phyloP scores from a whole-genome alignment of 2,113 vertebrate species.

The Mesoclemmys tuberculata region DNA sequence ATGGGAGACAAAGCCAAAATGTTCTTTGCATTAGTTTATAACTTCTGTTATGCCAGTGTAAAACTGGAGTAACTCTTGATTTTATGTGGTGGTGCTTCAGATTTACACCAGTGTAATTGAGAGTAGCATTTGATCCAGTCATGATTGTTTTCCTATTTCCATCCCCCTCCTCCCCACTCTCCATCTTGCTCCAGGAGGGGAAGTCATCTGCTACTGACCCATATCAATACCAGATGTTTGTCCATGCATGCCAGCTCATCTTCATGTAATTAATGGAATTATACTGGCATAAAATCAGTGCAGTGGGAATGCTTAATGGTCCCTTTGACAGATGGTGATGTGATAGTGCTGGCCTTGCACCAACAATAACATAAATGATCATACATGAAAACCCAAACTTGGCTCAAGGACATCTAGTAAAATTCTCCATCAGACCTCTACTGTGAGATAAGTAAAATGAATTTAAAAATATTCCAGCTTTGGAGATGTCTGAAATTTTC shows the following conservation, averaged over 20 bases:
- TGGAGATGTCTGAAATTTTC: background rate
- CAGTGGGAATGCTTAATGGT: fast-evolving
- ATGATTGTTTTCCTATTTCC: background rate
- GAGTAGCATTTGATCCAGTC: background rate
- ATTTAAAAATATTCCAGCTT: background rate
- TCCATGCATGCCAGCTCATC: fast-evolving
- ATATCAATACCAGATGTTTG: background rate
- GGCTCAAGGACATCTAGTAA: fast-evolving
- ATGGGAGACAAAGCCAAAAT: background rate
- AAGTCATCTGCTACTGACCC: background rate
- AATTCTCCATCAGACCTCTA: background rate
- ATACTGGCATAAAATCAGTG: fast-evolving
- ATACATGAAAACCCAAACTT: background rate
- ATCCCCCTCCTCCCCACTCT: background rate
- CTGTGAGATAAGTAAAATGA: background rate
- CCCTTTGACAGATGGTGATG: background rate
- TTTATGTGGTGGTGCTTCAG: background rate
- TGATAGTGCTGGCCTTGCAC: background rate
- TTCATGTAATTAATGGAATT: fast-evolving
- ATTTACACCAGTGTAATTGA: background rate
- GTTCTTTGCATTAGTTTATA: background rate
- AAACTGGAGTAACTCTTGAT: background rate
- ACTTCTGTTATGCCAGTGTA: background rate
- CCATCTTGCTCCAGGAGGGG: background rate
- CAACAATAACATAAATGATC: background rate